Evolutionary conservation across 2,797 vertebrate species (phyloP), one percentile per base, ranked within the genome.

Genomic region (Syndactyla subalaris): DNA sequence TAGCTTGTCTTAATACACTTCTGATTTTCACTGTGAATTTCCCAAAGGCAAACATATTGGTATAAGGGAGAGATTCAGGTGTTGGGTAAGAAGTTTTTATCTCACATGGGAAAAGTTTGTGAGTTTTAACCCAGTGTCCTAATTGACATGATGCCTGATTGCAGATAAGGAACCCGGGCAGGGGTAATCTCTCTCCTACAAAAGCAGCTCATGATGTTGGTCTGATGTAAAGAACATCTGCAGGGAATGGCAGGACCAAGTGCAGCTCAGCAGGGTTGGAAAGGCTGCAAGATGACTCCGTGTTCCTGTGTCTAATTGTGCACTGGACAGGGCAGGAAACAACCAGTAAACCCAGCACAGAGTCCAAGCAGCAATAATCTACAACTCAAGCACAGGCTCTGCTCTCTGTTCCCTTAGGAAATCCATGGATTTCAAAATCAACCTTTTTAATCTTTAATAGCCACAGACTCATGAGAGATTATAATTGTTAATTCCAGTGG

Each of bases 371-470:
- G 67, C 39, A 68, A 8, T 1, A 45, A 57, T 38, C 23, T 70
- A n/a, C 17, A 14, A 10, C 29, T 84, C 39, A 18, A 59, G 30
- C 45, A 14, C 23, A 77, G 67, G 0, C 45, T 46, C 48, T 76
- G 15, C 39, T 76, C 51, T 62, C 43, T 7, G 36, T 9, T 83
- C 75, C 46, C 26, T 73, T 55, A 59, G 39, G 57, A 94, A 82
- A 81, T 74, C 10, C 39, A 38, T 6, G 46, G 23, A 71, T 88
- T 90, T 89, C 51, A 76, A 88, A 92, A 75, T 48, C 79, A 85
- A 51, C 58, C 70, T 95, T 80, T 91, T 89, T 34, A 61, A 86
- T 76, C 66, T 85, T 63, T 92, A 90, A 86, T 79, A 87, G 73
- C 82, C 75, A 49, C 38, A 38, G 89, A 58, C 74, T 94, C 71